These are phyloP conservation scores for Apolygus lucorum DNA, from an alignment of 1,140 invertebrate species.

Conservation along the genomic window DNA sequence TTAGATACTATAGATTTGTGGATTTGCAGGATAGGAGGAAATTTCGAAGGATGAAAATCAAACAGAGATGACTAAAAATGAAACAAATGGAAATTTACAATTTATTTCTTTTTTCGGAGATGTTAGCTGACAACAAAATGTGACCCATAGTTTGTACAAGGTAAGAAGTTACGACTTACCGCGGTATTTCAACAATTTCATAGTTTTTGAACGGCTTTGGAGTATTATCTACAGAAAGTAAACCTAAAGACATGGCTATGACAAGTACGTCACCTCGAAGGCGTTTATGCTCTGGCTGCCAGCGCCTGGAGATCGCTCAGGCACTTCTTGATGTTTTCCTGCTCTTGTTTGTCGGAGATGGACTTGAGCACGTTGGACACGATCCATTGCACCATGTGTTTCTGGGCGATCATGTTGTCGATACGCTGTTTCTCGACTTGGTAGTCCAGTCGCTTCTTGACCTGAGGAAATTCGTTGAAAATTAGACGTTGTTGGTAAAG, in stretches of 20 bases:
- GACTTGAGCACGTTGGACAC: slow-evolving; percentile 71
- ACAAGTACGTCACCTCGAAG: not conserved
- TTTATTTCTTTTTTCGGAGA: too few relatives aligned
- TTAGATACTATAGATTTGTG: too few relatives aligned
- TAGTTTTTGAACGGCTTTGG: too few relatives aligned
- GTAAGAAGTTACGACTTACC: too few relatives aligned
- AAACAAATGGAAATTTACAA: too few relatives aligned
- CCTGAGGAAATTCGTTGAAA: slow-evolving; percentile 40
- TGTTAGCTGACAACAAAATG: too few relatives aligned
- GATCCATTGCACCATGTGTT: slow-evolving; percentile 91
- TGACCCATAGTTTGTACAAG: too few relatives aligned
- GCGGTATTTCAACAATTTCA: too few relatives aligned
- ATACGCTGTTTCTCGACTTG: slow-evolving; percentile 74
- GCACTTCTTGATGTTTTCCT: slow-evolving; percentile 78
- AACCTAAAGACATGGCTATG: not conserved
- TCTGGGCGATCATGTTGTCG: slow-evolving; percentile 74
- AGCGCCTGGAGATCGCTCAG: slow-evolving; percentile 76
- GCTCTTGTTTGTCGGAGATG: slow-evolving; percentile 88
- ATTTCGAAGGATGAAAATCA: too few relatives aligned
- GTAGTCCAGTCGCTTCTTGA: slow-evolving; percentile 82
- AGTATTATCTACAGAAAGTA: not conserved
- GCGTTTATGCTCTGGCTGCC: slow-evolving; percentile 47
- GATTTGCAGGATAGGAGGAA: too few relatives aligned
- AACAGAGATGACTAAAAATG: too few relatives aligned
- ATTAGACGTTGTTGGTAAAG: not conserved